These are phyloP conservation scores for Athalia cordata DNA, from an alignment of 2,888 invertebrate species.

Conservation along the genomic window DNA sequence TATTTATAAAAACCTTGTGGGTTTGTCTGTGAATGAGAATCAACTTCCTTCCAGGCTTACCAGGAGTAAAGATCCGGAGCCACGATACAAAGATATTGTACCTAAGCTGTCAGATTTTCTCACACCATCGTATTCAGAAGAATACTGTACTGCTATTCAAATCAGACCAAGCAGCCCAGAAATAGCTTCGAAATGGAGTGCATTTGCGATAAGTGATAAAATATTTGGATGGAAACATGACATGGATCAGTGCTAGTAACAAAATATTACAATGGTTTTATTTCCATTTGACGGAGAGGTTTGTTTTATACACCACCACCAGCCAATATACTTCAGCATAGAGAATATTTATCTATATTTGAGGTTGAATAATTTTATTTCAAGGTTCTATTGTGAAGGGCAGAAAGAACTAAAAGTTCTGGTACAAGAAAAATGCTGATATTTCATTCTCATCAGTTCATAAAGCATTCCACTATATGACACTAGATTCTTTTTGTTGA, in stretches of 20 bases:
- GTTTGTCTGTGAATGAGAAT: constrained; percentile 64
- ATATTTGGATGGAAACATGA: constrained; percentile 64
- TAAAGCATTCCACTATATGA: constrained; percentile 6
- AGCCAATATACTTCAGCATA: not conserved
- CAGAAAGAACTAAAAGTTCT: not conserved
- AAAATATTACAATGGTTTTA: constrained; percentile 38
- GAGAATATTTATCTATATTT: too few relatives aligned
- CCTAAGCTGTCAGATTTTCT: constrained; percentile 66
- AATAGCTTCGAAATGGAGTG: constrained; percentile 58
- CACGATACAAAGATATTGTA: constrained; percentile 61
- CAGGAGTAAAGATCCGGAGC: constrained; percentile 67
- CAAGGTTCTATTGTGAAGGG: not conserved
- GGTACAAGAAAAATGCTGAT: constrained; percentile 21
- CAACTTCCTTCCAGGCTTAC: constrained; percentile 61
- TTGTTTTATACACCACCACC: not conserved
- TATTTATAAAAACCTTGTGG: constrained; percentile 65
- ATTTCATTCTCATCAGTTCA: constrained; percentile 24
- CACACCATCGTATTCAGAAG: constrained; percentile 58
- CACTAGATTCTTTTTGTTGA: not conserved
- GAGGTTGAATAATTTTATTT: too few relatives aligned
- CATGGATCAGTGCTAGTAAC: constrained; percentile 51
- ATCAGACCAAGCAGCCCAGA: constrained; percentile 56
- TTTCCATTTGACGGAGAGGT: constrained; percentile 10
- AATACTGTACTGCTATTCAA: constrained; percentile 58
- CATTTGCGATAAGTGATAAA: constrained; percentile 64